Conservation (phyloP, 2,113 vertebrate species). For the Chloebia gouldiae region DNA sequence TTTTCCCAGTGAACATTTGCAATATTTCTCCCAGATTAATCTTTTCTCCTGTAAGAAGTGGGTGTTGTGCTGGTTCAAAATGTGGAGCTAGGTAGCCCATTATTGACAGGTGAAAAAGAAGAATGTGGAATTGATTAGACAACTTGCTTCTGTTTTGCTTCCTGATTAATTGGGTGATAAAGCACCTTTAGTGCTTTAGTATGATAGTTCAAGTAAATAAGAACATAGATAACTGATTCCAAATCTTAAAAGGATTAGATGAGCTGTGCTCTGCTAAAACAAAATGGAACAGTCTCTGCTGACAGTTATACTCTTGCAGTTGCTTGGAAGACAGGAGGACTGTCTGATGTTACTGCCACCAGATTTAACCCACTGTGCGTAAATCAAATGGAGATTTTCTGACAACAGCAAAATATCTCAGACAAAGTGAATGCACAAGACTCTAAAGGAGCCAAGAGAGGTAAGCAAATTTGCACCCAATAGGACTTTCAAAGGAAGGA, state of each 20-base stretch:
- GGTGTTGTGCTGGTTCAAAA: neutral
- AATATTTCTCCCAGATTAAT: neutral
- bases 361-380: neutral
- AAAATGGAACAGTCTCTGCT: neutral
- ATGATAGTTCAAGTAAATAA: neutral
- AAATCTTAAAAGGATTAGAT: neutral
- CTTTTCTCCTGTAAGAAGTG: neutral
- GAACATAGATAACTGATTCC: neutral
- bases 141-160: neutral
- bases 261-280: neutral
- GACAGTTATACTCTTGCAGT: neutral
- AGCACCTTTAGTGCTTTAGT: neutral
- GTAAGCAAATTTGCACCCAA: neutral
- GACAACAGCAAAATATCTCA: neutral
- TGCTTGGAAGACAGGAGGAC: neutral
- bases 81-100: neutral
- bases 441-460: neutral
- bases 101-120: neutral
- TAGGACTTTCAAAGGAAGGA: neutral
- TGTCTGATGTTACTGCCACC: neutral
- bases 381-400: neutral
- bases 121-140: neutral
- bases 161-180: slow-evolving; percentile 4
- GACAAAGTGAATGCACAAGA: neutral
- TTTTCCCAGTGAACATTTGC: neutral